Percentiles rank a stretch among this genome's conserved stretches.
These are phyloP conservation scores for Caprella mutica DNA, from an alignment of 2,888 invertebrate species.

Conservation along the genomic window DNA sequence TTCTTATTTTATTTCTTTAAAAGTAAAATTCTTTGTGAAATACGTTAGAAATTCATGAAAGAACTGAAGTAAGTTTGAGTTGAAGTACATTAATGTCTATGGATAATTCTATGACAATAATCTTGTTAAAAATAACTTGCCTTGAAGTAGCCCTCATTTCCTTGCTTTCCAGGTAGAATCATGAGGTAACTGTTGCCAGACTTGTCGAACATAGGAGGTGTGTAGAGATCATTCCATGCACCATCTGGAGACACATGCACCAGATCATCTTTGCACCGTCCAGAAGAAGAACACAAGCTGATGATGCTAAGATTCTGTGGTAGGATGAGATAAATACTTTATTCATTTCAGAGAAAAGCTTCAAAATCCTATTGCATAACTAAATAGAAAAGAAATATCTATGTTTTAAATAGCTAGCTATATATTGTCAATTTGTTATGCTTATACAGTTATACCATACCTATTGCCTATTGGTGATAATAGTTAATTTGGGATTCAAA, in stretches of 20 bases:
- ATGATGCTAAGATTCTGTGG: slow-evolving; percentile 27
- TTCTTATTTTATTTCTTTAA: neutral
- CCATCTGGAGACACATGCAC: slow-evolving; percentile 33
- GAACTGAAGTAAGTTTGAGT: neutral
- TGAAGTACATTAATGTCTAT: neutral
- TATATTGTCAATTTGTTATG: neutral
- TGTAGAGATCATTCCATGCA: slow-evolving; percentile 56
- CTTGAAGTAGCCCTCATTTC: slow-evolving; percentile 26
- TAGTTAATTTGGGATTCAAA: too few species aligned
- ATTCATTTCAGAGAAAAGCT: neutral
- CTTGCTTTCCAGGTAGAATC: slow-evolving; percentile 27
- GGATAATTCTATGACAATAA: too few species aligned
- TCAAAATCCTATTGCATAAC: neutral
- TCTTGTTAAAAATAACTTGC: too few species aligned
- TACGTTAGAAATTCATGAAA: neutral
- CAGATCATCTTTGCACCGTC: slow-evolving; percentile 24
- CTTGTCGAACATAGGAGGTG: slow-evolving; percentile 49
- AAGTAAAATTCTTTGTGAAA: neutral
- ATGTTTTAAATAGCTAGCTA: neutral
- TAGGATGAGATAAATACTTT: too few species aligned
- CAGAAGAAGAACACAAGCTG: slow-evolving; percentile 22
- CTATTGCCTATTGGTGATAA: neutral
- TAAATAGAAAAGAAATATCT: neutral
- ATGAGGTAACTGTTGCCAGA: slow-evolving; percentile 26
- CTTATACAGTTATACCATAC: neutral